Base-by-base conservation (phyloP, 2,797 vertebrate species). In the Merluccius polli region DNA sequence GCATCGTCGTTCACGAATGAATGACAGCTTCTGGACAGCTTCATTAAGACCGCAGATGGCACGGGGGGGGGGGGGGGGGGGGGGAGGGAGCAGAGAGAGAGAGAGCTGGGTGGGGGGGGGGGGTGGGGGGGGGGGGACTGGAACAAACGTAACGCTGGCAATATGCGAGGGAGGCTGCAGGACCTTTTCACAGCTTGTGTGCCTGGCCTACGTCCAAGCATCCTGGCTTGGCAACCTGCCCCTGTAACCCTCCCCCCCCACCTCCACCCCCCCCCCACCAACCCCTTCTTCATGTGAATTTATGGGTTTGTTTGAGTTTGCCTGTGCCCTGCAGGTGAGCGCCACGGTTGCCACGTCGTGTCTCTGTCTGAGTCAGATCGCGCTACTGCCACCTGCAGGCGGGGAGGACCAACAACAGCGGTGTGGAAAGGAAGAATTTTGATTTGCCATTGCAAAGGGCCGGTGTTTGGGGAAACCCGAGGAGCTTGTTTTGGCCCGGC, bases 21-120 rank as follows among this genome's bases (percentile, higher is more conserved):
- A 88, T 89, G 91, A 91, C 90, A 89, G 88, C 82, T 80, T 84
- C 81, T 87, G 81, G 89, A 89, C 90, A 86, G 88, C 89, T 92
- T 91, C 89, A 91, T 92, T 91, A 92, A 85, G 86, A 87, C 77
- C 86, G 81, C 93, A 92, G 92, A 93, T 93, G 92, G 91, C 76
- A 85, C 79, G 81, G 75, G 78, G 70, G 78, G 85, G 88, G 78
- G 48, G 48, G 48, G 92, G 91, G 76, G 90, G 76, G 18, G 83
- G 79, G 84, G 80, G 80, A 74, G 77, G 73, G 77, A 84, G 87
- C 77, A 75, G 36, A 36, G 12, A 48, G 44, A 48, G 15, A 21
- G 79, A 84, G 81, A 79, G n/a, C n/a, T n/a, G n/a, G n/a, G n/a
- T n/a, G n/a, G 75, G 78, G 72, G 77, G 86, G 88, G 79, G 92